Base-by-base conservation (phyloP, 2,113 vertebrate species). In the Poeciliopsis prolifica region DNA sequence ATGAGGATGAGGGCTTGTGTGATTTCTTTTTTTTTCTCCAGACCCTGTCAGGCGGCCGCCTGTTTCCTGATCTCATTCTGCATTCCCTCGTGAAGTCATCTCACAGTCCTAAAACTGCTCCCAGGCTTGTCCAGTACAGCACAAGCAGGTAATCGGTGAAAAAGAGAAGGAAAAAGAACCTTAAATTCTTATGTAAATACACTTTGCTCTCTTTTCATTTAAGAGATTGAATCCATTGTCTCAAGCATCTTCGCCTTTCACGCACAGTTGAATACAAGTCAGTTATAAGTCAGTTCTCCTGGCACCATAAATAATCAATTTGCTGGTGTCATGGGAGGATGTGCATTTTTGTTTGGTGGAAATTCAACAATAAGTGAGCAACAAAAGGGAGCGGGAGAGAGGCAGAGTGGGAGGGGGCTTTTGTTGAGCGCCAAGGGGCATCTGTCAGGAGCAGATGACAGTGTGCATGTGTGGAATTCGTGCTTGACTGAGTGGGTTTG, bases 251-350 rank as follows among this genome's bases (percentile, higher is more conserved):
- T 82, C 77, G 78, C 78, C 40, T 77, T 87, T 86, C 84, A 79
- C 72, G 44, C 65, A 40, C 65, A 33, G 76, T 84, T 90, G 87
- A 93, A 91, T 92, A 69, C 81, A 86, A 92, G 90, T 90, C 91
- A 90, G 74, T 92, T 63, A 63, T 44, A 72, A 72, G 70, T 31
- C 17, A n/a, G 70, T 87, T 89, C 70, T 80, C 74, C 72, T 61
- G 77, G 85, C 74, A 90, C 86, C 93, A 83, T 92, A 91, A 87
- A 89, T 94, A 93, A 94, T 94, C 94, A 94, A 93, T 95, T 94
- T 93, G 89, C 89, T 78, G 83, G 83, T 92, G 91, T 91, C 90
- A 89, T 62, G 84, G 89, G 83, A 88, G 88, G 87, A 89, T 90
- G 87, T 81, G 91, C 74, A 70, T 68, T 85, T 92, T 87, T 93